These are phyloP conservation scores for Drosophila paranaensis DNA, from an alignment of 2,888 invertebrate species.

Conservation along the genomic window DNA sequence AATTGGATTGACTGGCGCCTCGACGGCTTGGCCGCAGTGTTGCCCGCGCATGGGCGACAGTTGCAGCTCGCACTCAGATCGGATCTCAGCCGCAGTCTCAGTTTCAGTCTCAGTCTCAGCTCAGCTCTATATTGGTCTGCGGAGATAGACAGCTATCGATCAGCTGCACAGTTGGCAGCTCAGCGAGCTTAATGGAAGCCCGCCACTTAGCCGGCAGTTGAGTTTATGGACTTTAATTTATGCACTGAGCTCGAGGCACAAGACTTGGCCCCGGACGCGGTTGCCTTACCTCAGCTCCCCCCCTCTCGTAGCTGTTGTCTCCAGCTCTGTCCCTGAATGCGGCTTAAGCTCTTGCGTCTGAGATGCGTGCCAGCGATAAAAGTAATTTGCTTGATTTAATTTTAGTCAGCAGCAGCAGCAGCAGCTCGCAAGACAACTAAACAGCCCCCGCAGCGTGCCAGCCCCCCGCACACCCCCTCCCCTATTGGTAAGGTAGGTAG, in stretches of 20 bases:
- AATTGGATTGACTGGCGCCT: conserved; percentile 3
- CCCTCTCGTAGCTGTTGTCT: conserved; percentile 4
- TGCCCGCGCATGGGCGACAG: conserved; percentile 13
- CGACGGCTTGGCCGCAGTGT: conserved; percentile 43
- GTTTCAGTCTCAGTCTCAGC: neutral
- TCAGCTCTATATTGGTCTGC: conserved; percentile 42
- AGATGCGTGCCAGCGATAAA: conserved; percentile 79
- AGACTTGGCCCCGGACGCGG: conserved; percentile 55
- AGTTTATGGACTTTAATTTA: conserved; percentile 78
- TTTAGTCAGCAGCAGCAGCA: conserved; percentile 60
- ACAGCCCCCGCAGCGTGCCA: conserved; percentile 59
- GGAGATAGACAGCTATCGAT: conserved; percentile 76
- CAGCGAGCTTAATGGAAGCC: conserved; percentile 79
- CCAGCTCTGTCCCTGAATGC: conserved; percentile 60
- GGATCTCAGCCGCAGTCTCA: neutral
- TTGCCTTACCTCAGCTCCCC: neutral
- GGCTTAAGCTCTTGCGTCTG: conserved; percentile 75
- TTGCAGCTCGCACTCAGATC: conserved; percentile 34
- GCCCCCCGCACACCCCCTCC: neutral
- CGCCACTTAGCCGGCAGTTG: conserved; percentile 77
- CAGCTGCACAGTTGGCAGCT: conserved; percentile 78
- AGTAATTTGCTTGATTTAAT: conserved; percentile 80
- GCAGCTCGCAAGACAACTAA: conserved; percentile 71
- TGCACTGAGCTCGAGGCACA: conserved; percentile 69
- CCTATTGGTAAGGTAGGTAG: conserved; percentile 30